phyloP scores from a whole-genome alignment of 2,797 vertebrate species.

The Triplophysa yarkandensis region DNA sequence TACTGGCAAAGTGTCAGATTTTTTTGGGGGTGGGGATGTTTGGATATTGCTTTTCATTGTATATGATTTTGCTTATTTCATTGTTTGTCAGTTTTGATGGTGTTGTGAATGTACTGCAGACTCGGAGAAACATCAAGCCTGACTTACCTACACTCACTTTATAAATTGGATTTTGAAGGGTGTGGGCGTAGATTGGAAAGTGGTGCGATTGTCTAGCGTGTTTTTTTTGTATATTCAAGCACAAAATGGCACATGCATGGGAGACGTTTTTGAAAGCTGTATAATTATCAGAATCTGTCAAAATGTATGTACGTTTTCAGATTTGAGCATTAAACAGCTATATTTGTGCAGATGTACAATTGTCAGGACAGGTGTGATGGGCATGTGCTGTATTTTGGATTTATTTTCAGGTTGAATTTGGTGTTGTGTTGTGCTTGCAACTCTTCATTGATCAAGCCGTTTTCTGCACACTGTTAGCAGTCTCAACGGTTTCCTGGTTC shows the following conservation, averaged over 20 bases:
- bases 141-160: slow-evolving; percentile 25
- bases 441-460: slow-evolving; percentile 44
- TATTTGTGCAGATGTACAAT: neutral
- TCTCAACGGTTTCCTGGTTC: slow-evolving; percentile 54
- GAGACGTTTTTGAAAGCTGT: slow-evolving; percentile 6
- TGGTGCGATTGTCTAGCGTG: slow-evolving; percentile 7
- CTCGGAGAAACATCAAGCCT: slow-evolving; percentile 24
- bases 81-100: slow-evolving; percentile 45
- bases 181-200: slow-evolving; percentile 41
- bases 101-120: slow-evolving; percentile 23
- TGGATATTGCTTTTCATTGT: slow-evolving; percentile 11
- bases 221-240: slow-evolving; percentile 15
- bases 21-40: slow-evolving; percentile 10
- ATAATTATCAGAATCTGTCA: slow-evolving; percentile 32
- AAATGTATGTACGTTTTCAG: slow-evolving; percentile 7
- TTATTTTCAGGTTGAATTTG: neutral
- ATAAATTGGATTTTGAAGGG: slow-evolving; percentile 39
- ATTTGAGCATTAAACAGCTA: neutral
- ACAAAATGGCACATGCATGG: neutral
- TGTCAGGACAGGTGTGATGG: neutral
- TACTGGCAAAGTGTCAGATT: slow-evolving; percentile 45
- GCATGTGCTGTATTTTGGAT: slow-evolving; percentile 1
- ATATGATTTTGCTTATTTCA: slow-evolving; percentile 39
- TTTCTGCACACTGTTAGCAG: slow-evolving; percentile 43
- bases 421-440: neutral